phyloP scores from a whole-genome alignment of 92 coral and sea anemone species.

The Heliopora coerulea region DNA sequence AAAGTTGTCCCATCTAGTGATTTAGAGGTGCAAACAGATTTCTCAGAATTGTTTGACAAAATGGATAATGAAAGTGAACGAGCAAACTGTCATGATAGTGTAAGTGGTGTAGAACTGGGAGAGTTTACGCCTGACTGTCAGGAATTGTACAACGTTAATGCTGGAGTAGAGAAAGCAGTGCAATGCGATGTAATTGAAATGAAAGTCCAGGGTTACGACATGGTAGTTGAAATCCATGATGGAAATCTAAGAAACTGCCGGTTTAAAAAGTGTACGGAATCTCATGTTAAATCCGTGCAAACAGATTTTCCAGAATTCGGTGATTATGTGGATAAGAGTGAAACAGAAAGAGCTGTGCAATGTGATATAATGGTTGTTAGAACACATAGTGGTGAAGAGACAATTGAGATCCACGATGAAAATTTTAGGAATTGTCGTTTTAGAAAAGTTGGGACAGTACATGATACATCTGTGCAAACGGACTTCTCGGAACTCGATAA shows the following conservation, averaged over 20 bases:
- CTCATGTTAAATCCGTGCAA: slow-evolving; percentile 4
- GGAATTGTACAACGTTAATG: too few relatives aligned
- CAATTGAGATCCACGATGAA: slow-evolving; percentile 8
- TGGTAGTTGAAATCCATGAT: not conserved
- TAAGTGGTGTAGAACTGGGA: not conserved
- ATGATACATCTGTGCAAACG: slow-evolving; percentile 8
- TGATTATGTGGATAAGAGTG: not conserved
- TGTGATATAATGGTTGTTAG: slow-evolving; percentile 10
- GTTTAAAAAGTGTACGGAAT: slow-evolving; percentile 1
- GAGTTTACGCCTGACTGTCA: too few relatives aligned
- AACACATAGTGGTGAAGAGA: not conserved
- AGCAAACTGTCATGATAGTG: not conserved
- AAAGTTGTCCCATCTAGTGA: slow-evolving; percentile 8
- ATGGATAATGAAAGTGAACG: not conserved
- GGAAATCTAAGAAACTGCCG: not conserved
- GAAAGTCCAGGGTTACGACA: not conserved
- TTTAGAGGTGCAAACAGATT: not conserved
- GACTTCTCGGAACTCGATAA: not conserved
- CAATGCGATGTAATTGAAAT: slow-evolving; percentile 23
- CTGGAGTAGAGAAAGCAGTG: not conserved
- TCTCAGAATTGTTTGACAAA: not conserved
- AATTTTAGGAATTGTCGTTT: not conserved
- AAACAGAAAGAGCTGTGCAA: not conserved
- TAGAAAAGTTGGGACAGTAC: not conserved
- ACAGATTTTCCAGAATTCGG: not conserved